These are phyloP conservation scores for Craniophora ligustri DNA, from an alignment of 2,888 invertebrate species.

Conservation along the genomic window DNA sequence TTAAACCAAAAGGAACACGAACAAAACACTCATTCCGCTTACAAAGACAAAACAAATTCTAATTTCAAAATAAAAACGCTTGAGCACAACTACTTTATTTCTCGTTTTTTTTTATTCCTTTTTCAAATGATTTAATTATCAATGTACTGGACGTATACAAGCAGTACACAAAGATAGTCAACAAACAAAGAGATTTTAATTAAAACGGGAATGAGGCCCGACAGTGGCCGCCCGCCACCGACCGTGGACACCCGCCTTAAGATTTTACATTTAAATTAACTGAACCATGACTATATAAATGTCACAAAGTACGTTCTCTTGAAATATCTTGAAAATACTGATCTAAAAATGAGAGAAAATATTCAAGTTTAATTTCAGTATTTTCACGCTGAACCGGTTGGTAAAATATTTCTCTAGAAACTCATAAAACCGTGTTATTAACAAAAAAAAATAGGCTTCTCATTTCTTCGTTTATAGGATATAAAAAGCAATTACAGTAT, in stretches of 20 bases:
- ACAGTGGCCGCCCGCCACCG: conserved; percentile 20
- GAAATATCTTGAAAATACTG: conserved; percentile 32
- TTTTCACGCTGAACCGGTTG: conserved; percentile 10
- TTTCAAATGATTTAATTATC: conserved; percentile 54
- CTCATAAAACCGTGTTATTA: conserved; percentile 18
- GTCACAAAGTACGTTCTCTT: conserved; percentile 38
- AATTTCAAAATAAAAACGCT: conserved; percentile 30
- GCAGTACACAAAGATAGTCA: conserved; percentile 49
- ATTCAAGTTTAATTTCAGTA: conserved; percentile 20
- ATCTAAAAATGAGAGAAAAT: conserved; percentile 24
- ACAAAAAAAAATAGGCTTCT: neutral
- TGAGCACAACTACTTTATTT: conserved; percentile 20
- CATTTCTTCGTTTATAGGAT: neutral
- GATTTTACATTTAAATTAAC: conserved; percentile 61
- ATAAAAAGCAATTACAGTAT: neutral
- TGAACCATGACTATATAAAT: conserved; percentile 52
- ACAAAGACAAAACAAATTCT: conserved; percentile 12
- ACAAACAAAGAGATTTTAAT: conserved; percentile 58
- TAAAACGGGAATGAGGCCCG: conserved; percentile 42
- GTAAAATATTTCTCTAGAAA: conserved; percentile 13
- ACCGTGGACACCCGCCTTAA: conserved; percentile 51
- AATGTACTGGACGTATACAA: conserved; percentile 50
- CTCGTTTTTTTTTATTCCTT: conserved; percentile 40
- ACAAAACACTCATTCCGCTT: neutral
- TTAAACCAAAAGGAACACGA: neutral